Evolutionary conservation across 2,797 vertebrate species (phyloP).

Genomic region (Manis crassicaudata): DNA sequence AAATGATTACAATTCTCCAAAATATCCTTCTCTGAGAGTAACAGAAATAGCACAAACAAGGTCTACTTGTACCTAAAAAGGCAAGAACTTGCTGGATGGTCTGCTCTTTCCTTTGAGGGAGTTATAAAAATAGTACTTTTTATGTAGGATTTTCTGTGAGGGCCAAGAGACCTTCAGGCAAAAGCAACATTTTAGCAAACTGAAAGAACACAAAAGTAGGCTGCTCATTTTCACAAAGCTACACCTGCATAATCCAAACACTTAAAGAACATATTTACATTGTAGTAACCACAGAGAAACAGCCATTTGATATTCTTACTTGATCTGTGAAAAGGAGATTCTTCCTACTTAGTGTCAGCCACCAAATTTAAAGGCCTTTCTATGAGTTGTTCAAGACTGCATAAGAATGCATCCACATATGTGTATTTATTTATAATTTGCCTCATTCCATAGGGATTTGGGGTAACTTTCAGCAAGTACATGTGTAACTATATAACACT

Average conservation of each 20-base stretch:
- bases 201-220: neutral
- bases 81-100: neutral
- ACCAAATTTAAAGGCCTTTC: neutral
- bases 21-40: neutral
- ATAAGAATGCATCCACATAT: neutral
- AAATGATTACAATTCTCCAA: constrained; percentile 5
- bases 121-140: neutral
- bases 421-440: neutral
- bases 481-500: neutral
- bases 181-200: constrained; percentile 7
- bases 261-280: neutral
- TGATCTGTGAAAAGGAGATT: neutral
- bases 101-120: neutral
- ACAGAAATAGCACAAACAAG: neutral
- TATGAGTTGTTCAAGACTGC: neutral
- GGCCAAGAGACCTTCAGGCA: neutral
- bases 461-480: neutral
- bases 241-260: neutral
- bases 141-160: neutral
- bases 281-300: neutral
- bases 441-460: neutral
- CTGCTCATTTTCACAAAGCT: neutral
- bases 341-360: neutral
- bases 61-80: neutral
- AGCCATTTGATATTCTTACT: neutral